These are phyloP conservation scores for Paratrypauchen microcephalus DNA, from an alignment of 2,797 vertebrate species.

Conservation along the genomic window DNA sequence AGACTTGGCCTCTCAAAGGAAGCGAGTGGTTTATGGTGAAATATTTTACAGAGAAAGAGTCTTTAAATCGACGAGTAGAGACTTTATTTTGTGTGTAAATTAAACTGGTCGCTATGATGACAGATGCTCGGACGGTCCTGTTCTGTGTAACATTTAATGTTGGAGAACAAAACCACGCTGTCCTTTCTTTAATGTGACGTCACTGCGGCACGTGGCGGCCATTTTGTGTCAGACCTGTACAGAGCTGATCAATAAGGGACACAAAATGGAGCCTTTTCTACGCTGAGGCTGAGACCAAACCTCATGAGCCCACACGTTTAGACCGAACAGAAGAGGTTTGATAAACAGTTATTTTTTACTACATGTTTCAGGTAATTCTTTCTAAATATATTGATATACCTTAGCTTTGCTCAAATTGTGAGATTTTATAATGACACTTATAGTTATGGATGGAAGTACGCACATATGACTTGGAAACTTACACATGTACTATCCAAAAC, in stretches of 20 bases:
- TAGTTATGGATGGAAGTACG: slow-evolving; percentile 78
- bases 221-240: slow-evolving; percentile 53
- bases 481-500: slow-evolving; percentile 84
- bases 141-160: slow-evolving; percentile 51
- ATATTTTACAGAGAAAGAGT: neutral
- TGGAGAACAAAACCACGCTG: slow-evolving; percentile 48
- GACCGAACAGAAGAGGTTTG: slow-evolving; percentile 75
- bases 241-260: slow-evolving; percentile 40
- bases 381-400: slow-evolving; percentile 86
- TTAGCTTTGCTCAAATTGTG: slow-evolving; percentile 93
- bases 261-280: slow-evolving; percentile 55
- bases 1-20: neutral
- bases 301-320: slow-evolving; percentile 37
- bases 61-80: slow-evolving; percentile 24
- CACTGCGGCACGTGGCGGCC: slow-evolving; percentile 39
- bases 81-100: slow-evolving; percentile 48
- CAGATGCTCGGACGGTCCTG: slow-evolving; percentile 38
- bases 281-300: slow-evolving; percentile 24
- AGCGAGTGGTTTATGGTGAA: neutral
- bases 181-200: slow-evolving; percentile 50
- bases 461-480: slow-evolving; percentile 74
- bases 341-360: slow-evolving; percentile 85
- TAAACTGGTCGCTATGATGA: slow-evolving; percentile 33
- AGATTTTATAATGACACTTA: slow-evolving; percentile 90
- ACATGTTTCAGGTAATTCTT: slow-evolving; percentile 86